Base-by-base conservation (phyloP, 1,140 invertebrate genomes). In the Drosophila grimshawi region DNA sequence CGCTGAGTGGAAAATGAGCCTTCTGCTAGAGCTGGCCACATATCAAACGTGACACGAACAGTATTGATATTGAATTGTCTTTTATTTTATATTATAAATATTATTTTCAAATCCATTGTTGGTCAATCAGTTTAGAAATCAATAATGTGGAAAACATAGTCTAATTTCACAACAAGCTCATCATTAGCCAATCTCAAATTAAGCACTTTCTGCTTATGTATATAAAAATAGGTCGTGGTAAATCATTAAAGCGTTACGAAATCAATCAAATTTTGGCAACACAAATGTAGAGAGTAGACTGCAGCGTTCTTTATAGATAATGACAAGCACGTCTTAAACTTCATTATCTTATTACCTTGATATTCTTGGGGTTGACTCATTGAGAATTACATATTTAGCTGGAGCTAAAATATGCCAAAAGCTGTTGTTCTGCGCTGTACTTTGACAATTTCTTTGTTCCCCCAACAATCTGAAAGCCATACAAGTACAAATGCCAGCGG, bases 381-480 rank as follows among this genome's bases (percentile, higher is more conserved):
- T 30, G 46, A 29, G 27, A 49, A 49, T 27, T n/a, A 19, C 19
- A 19, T n/a, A 41, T 7, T 41, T 41, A 7, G 27, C n/a, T 49
- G 46, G 7, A 74, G 53, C 76, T 74, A 59, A 82, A 86, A 80
- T 88, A 88, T 88, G 83, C 83, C 83, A 78, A 88, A 80, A 80
- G 83, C 77, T 82, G 80, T 78, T 80, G 79, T 80, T 56, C 63
- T 66, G 73, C 79, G 78, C 60, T 80, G 69, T 78, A 56, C 56
- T 82, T 83, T 83, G 81, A 80, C 82, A 81, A 81, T 81, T 81
- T 86, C 78, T 74, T 80, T 82, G 80, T 82, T 68, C 29, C 56
- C 35, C 35, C 61, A 45, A 55, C 53, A 61, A 64, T 59, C 45
- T 63, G 53, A 76, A 72, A 78, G 71, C 71, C 75, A 80, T 19